Evolutionary conservation across 37 sponge, comb jelly and placozoan genomes (phyloP).

Genomic region (Diacarnus erythraeanus): DNA sequence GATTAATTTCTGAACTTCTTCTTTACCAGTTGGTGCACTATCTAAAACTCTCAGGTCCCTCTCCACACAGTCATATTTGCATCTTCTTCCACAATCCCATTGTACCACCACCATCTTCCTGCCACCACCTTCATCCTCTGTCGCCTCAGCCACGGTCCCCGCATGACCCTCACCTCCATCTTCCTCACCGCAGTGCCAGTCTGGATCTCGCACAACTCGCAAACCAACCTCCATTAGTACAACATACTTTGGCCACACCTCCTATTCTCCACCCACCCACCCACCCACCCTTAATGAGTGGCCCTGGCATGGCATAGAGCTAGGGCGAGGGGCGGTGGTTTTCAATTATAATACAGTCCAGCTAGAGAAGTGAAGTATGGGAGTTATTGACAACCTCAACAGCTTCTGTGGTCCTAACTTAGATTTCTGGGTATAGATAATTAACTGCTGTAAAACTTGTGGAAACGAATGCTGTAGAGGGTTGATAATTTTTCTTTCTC

Average conservation of each 20-base stretch:
- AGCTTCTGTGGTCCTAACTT: constrained; percentile 56
- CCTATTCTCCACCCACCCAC: too few relatives aligned
- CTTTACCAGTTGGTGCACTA: constrained; percentile 55
- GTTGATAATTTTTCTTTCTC: background rate
- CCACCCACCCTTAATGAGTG: too few relatives aligned
- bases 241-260: too few relatives aligned
- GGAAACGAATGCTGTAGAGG: background rate
- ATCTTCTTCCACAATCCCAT: constrained; percentile 81
- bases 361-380: too few relatives aligned
- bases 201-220: constrained; percentile 87
- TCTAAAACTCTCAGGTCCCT: constrained; percentile 74
- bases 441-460: too few relatives aligned
- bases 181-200: constrained; percentile 84
- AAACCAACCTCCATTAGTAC: constrained; percentile 38
- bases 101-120: constrained; percentile 67
- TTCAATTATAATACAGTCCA: too few relatives aligned
- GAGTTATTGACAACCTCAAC: constrained; percentile 25
- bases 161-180: constrained; percentile 88
- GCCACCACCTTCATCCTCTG: constrained; percentile 10
- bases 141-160: constrained; percentile 77
- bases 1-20: too few relatives aligned
- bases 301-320: too few relatives aligned
- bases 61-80: constrained; percentile 68
- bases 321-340: too few relatives aligned
- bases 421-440: constrained; percentile 65